Evolutionary conservation across 2,797 vertebrate species (phyloP).

Genomic region (Darevskia nairensis): DNA sequence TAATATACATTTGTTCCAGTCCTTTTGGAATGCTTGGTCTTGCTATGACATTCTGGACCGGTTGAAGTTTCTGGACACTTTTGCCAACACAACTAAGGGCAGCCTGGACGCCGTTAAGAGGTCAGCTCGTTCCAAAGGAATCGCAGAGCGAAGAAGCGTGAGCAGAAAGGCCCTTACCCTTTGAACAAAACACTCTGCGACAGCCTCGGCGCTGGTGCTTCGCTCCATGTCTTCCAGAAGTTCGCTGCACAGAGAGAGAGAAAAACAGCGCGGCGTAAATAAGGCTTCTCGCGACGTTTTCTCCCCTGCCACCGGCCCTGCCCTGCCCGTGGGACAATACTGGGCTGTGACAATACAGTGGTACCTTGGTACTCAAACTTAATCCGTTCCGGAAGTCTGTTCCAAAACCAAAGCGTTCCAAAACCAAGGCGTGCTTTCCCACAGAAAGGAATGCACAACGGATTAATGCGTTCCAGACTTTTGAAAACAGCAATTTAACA

Average conservation of each 20-base stretch:
- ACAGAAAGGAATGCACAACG: no score
- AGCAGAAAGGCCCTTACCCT: conserved; percentile 74
- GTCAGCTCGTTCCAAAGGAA: not conserved
- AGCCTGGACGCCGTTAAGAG: not conserved
- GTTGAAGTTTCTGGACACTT: no score
- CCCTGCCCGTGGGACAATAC: not conserved
- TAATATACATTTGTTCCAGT: no score
- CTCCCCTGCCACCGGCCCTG: not conserved
- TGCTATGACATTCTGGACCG: no score
- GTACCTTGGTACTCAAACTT: no score
- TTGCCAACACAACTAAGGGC: not conserved
- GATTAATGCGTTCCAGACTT: no score
- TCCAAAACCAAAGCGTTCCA: no score
- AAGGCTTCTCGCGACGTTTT: not conserved
- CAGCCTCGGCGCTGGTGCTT: conserved; percentile 81
- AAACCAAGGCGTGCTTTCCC: no score
- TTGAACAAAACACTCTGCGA: conserved; percentile 90
- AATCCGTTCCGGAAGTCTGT: no score
- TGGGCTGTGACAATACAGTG: not conserved
- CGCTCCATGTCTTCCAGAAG: conserved; percentile 89
- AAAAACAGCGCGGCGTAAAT: not conserved
- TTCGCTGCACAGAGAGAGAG: conserved; percentile 76
- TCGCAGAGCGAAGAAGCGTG: fast-evolving
- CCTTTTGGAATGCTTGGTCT: not conserved
- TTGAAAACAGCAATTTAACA: no score